Percentiles rank a stretch among this genome's conserved stretches.
Conservation (phyloP, 2,888 invertebrate genomes). For the Andricus curvator region DNA sequence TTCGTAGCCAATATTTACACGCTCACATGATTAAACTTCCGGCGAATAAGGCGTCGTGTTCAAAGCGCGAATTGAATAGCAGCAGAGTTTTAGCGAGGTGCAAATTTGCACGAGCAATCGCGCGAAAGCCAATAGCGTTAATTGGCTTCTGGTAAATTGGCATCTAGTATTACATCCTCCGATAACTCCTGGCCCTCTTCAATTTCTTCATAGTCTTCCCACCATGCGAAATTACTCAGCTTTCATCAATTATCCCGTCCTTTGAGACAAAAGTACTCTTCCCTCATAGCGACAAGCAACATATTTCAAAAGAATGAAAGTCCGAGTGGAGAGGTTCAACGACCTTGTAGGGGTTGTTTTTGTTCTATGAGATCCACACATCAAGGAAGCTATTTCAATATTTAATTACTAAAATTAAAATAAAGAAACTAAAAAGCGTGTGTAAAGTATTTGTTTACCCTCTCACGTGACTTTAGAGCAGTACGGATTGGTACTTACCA, state of each 20-base stretch:
- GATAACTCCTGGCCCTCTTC: conserved; percentile 39
- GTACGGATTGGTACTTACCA: not conserved
- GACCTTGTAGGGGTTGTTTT: conserved; percentile 19
- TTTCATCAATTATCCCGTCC: conserved; percentile 44
- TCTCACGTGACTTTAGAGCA: not conserved
- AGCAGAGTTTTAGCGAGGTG: conserved; percentile 43
- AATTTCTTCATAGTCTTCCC: conserved; percentile 39
- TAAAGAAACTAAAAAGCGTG: not conserved
- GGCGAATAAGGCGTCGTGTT: conserved; percentile 27
- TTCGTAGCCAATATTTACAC: conserved; percentile 34
- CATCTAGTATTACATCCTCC: conserved; percentile 45
- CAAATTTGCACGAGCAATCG: conserved; percentile 61
- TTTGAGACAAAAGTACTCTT: not conserved
- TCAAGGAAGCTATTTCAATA: not conserved
- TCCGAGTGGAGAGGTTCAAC: conserved; percentile 18
- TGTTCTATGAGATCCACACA: not conserved
- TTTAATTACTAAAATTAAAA: not conserved
- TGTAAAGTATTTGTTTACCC: not conserved
- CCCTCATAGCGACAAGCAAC: not conserved
- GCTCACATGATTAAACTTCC: conserved; percentile 37
- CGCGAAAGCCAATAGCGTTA: conserved; percentile 62
- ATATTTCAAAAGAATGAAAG: conserved; percentile 18
- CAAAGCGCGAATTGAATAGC: conserved; percentile 45
- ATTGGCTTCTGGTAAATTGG: conserved; percentile 62
- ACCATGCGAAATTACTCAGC: conserved; percentile 43